These are phyloP conservation scores for Heteronetta atricapilla DNA, from an alignment of 2,113 vertebrate species.

Conservation along the genomic window DNA sequence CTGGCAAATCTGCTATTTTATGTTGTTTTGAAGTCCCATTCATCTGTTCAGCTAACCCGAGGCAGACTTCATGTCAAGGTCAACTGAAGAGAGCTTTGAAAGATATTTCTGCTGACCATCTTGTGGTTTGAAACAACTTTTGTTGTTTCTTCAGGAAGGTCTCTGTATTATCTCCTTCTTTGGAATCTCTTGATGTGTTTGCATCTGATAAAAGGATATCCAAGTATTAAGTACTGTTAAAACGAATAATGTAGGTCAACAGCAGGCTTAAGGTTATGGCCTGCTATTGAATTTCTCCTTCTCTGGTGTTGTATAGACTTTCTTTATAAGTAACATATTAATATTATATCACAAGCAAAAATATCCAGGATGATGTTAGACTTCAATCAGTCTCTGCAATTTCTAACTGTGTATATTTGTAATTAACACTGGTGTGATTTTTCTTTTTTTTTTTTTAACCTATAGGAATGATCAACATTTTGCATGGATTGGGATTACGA, in stretches of 20 bases:
- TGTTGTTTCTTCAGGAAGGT: constrained; percentile 4
- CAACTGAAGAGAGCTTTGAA: not conserved
- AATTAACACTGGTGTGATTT: not conserved
- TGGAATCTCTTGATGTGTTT: not conserved
- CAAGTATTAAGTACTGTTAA: not conserved
- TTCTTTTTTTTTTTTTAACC: constrained; percentile 49
- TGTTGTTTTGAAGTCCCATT: not conserved
- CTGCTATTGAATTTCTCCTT: not conserved
- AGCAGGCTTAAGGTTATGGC: not conserved
- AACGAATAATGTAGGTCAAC: not conserved
- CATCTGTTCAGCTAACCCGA: not conserved
- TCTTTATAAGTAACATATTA: not conserved
- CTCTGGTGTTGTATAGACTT: not conserved
- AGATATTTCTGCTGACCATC: not conserved
- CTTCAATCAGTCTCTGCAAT: not conserved
- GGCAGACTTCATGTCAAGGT: not conserved
- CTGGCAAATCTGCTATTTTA: not conserved
- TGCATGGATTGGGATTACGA: constrained; percentile 93
- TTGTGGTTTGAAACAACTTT: not conserved
- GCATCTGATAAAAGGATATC: not conserved
- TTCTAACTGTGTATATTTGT: not conserved
- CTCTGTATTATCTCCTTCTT: not conserved
- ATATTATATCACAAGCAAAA: not conserved
- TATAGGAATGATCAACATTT: constrained; percentile 97
- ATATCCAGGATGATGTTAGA: not conserved